A percentile compares a stretch with the other conserved stretches of the same genome.
These are phyloP conservation scores for Poecile montanus DNA, from an alignment of 2,797 vertebrate genomes.

Conservation along the genomic window DNA sequence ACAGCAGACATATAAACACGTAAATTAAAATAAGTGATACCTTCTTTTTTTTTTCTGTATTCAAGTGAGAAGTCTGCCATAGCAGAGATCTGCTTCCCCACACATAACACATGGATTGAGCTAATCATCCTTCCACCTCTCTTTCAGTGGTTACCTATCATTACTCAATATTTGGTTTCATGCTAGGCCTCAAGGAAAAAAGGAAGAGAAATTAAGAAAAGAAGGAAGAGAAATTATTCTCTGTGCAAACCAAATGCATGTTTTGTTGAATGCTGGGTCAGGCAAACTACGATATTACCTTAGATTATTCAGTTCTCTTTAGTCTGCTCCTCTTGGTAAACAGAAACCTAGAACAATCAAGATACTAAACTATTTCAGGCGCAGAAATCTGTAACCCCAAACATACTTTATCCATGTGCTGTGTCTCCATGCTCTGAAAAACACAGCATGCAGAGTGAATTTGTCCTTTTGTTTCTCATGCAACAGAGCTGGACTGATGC, in stretches of 20 bases:
- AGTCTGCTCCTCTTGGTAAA: not conserved
- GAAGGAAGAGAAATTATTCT: not conserved
- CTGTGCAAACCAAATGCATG: not conserved
- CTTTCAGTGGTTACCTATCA: not conserved
- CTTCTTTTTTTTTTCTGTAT: not conserved
- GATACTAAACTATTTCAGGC: not conserved
- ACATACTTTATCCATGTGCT: not conserved
- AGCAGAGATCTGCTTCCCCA: not conserved
- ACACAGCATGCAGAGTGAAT: not conserved
- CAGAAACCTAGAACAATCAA: not conserved
- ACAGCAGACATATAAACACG: rapidly evolving
- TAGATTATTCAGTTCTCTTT: not conserved
- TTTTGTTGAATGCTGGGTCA: not conserved
- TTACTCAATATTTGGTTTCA: not conserved
- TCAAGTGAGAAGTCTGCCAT: not conserved
- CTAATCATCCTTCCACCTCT: not conserved
- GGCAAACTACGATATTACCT: not conserved
- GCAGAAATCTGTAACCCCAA: not conserved
- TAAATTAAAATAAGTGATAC: not conserved
- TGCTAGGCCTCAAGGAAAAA: not conserved
- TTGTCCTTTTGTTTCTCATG: not conserved
- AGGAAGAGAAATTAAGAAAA: not conserved
- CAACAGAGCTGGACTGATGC: not conserved
- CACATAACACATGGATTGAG: not conserved
- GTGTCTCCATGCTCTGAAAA: not conserved